Evolutionary conservation across 2,888 invertebrate species (phyloP).

Genomic region (Caenorhabditis auriculariae): DNA sequence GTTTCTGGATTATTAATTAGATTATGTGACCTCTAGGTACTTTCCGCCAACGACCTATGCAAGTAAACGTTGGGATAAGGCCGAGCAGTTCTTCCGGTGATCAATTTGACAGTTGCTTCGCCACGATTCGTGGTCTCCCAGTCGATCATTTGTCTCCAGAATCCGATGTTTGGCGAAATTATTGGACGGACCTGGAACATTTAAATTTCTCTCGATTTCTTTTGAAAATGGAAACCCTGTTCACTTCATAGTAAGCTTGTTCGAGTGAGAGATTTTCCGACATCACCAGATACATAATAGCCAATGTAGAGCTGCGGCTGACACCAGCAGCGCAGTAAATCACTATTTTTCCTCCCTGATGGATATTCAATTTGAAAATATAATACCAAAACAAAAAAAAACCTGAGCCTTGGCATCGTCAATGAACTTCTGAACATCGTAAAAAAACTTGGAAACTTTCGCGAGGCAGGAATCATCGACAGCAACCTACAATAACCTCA

Average conservation of each 20-base stretch:
- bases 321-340: conserved; percentile 46
- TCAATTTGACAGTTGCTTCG: conserved; percentile 48
- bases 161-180: conserved; percentile 42
- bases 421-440: conserved; percentile 33
- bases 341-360: conserved; percentile 33
- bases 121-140: conserved; percentile 29
- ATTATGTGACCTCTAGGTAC: too few relatives aligned
- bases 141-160: conserved; percentile 48
- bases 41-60: conserved; percentile 21
- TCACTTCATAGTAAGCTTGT: conserved; percentile 37
- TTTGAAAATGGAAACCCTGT: conserved; percentile 15
- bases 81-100: conserved; percentile 51
- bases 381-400: not conserved
- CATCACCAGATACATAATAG: conserved; percentile 35
- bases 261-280: conserved; percentile 31
- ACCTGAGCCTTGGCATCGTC: conserved; percentile 40
- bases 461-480: conserved; percentile 35
- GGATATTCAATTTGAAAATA: not conserved
- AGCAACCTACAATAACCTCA: conserved; percentile 24
- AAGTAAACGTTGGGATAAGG: conserved; percentile 57
- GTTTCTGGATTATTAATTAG: too few relatives aligned
- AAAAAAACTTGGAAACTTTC: conserved; percentile 38
- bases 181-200: conserved; percentile 34
- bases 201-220: not conserved
- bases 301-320: conserved; percentile 34